A percentile compares a stretch with the other conserved stretches of the same genome.
These are phyloP conservation scores for Melipona quadrifasciata DNA, from an alignment of 1,140 invertebrate species.

Conservation along the genomic window DNA sequence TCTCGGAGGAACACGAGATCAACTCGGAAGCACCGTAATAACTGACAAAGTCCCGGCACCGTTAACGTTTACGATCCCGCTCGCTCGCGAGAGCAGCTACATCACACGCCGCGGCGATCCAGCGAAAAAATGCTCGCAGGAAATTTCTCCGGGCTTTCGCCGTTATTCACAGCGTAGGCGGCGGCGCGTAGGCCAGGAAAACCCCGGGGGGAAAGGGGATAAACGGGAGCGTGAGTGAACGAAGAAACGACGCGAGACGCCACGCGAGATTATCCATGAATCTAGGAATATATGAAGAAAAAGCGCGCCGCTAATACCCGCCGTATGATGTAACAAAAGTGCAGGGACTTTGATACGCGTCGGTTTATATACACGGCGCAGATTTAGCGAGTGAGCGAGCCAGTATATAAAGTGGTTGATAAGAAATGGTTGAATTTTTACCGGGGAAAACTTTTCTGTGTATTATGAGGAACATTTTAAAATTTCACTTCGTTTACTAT, in stretches of 20 bases:
- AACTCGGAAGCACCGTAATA: slow-evolving; percentile 43
- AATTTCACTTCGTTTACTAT: too few species aligned
- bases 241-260: background rate
- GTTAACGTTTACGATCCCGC: slow-evolving; percentile 48
- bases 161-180: slow-evolving; percentile 20
- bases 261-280: slow-evolving; percentile 24
- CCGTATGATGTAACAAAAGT: background rate
- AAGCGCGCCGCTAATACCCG: background rate
- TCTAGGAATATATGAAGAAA: background rate
- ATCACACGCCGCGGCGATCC: slow-evolving; percentile 14
- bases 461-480: too few species aligned
- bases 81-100: slow-evolving; percentile 17
- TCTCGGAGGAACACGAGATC: slow-evolving; percentile 46
- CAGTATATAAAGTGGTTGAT: too few species aligned
- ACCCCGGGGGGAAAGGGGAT: background rate
- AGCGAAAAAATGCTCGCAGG: slow-evolving; percentile 43
- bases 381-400: background rate
- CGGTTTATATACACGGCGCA: background rate
- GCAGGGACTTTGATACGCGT: background rate
- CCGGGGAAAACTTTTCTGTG: too few species aligned
- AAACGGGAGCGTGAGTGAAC: background rate
- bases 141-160: slow-evolving; percentile 27
- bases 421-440: too few species aligned
- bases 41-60: slow-evolving; percentile 52
- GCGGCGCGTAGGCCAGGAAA: background rate